Evolutionary conservation across 2,888 invertebrate species (phyloP), one percentile per base, ranked within the genome.

Genomic region (Cataglyphis livida): DNA sequence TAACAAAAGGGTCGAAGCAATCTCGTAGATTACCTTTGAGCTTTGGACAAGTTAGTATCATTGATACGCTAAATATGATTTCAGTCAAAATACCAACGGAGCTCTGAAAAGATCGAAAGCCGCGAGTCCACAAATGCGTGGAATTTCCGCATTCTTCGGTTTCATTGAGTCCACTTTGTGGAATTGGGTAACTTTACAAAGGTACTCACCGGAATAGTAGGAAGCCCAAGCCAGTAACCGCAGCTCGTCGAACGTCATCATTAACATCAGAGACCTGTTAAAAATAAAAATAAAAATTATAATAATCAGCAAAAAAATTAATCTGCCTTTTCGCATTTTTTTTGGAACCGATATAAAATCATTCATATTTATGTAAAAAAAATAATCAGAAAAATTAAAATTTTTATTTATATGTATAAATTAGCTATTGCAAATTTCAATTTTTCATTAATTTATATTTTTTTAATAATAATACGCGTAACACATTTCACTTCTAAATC

Each of bases 201-300:
- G 44, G 78, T 75, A 93, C 95, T 95, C 94, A 96, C 96, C 98
- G 97, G 96, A 99, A 99, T 86, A 99, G 96, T 76, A 99, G 96
- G 95, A 99, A 99, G 90, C 99, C 99, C 82, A 99, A 96, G n/a
- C 99, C 99, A 12, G 99, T 99, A 25, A 99, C 99, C 54, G 99
- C 99, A 78, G 99, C 99, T 82, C 99, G 97, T 87, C 99, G 97
- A 1, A 99, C 99, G 95, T 99, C 99, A 94, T 99, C 99, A 93
- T 99, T 99, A 0, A 99, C 99, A 95, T 99, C 99, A 57, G 99
- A 99, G 59, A 97, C 96, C 96, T 96, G 41, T 68, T 70, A 35
- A 3, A n/a, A 70, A 15, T 28, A 28, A 57, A 59, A 59, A 66
- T 54, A 21, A 2, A 18, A 38, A 18, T 15, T 61, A n/a, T 35